phyloP scores from a whole-genome alignment of 2,797 vertebrate species.

The Pteronotus mesoamericanus region DNA sequence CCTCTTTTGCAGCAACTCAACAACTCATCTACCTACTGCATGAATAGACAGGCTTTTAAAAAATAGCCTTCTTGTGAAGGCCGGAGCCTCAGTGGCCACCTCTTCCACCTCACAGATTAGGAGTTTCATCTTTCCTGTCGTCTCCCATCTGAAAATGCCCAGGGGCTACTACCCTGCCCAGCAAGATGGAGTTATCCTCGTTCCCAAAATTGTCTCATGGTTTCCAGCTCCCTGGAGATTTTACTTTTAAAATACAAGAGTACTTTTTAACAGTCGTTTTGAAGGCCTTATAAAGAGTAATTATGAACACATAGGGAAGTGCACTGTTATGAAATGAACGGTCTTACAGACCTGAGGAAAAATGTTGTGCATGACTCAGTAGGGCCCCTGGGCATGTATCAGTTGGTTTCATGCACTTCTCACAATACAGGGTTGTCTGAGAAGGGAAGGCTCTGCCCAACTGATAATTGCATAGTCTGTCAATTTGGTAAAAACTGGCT shows the following conservation, averaged over 20 bases:
- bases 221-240: neutral
- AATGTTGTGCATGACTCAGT: neutral
- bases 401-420: neutral
- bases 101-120: neutral
- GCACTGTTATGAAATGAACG: neutral
- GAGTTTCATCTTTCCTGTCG: neutral
- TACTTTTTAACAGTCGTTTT: constrained; percentile 34
- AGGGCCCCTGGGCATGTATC: neutral
- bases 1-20: neutral
- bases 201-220: neutral
- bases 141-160: neutral
- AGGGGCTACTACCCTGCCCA: neutral
- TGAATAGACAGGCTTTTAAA: neutral
- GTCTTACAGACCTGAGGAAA: neutral
- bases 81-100: accelerated
- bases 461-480: constrained; percentile 9
- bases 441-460: neutral
- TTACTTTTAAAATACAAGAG: neutral
- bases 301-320: neutral
- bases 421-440: neutral
- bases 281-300: constrained; percentile 36
- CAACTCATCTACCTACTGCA: neutral
- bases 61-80: neutral
- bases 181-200: neutral
- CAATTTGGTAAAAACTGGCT: neutral